Percentiles rank a stretch among this genome's conserved stretches.
Conservation (phyloP, 2,888 invertebrate genomes). For the Phasia obesa region DNA sequence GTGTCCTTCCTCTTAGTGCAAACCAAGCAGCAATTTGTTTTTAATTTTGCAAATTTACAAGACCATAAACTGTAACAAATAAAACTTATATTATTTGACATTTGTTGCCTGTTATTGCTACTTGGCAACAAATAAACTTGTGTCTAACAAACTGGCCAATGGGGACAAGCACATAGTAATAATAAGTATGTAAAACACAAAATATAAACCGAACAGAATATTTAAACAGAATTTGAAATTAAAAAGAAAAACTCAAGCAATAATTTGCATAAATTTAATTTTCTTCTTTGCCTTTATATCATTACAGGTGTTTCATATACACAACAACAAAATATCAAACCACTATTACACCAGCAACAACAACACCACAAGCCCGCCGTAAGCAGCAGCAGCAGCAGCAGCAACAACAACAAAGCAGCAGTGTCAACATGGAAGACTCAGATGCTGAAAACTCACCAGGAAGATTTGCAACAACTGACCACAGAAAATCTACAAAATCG, state of each 20-base stretch:
- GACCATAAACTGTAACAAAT: conserved; percentile 58
- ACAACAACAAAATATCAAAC: conserved; percentile 80
- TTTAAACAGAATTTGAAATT: background rate
- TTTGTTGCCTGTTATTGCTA: conserved; percentile 45
- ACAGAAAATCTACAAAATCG: conserved; percentile 35
- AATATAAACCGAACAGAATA: conserved; percentile 14
- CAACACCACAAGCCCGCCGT: conserved; percentile 64
- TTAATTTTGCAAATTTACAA: conserved; percentile 28
- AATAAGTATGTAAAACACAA: conserved; percentile 13
- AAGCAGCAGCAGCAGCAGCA: conserved; percentile 17
- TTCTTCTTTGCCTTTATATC: conserved; percentile 16
- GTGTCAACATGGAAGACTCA: conserved; percentile 74
- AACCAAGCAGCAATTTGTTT: conserved; percentile 5
- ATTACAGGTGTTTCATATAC: conserved; percentile 79
- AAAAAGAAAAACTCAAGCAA: background rate
- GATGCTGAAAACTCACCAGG: conserved; percentile 68
- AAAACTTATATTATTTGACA: conserved; percentile 52
- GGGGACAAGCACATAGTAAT: conserved; percentile 34
- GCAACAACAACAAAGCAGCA: conserved; percentile 47
- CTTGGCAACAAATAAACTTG: conserved; percentile 47
- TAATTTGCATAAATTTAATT: background rate
- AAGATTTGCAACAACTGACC: conserved; percentile 24
- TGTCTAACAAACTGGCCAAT: conserved; percentile 32
- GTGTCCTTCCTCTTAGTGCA: background rate
- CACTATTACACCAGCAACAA: conserved; percentile 74